Base-by-base conservation (phyloP, 2,797 vertebrate species). In the Ciconia nigra region DNA sequence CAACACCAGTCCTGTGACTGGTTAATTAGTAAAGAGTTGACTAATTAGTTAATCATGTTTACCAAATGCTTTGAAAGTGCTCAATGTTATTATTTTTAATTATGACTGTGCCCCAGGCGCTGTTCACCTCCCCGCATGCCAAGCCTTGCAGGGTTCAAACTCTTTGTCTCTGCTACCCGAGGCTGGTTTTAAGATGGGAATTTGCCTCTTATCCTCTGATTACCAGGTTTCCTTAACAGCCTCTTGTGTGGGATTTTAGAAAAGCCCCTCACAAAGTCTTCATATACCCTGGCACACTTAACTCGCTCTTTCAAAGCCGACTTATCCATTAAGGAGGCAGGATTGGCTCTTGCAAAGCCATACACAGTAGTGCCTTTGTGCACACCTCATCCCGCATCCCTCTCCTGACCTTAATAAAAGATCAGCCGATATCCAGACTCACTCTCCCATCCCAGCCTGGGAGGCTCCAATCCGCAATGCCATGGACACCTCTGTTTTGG, bases 11-110 rank as follows among this genome's bases (percentile, higher is more conserved):
- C 96, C 93, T 86, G 93, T 95, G 95, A 95, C 97, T 94, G 90
- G 97, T 94, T 95, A 95, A 94, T 96, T 96, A 96, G 96, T 95
- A 93, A 97, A 96, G 93, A 93, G 90, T 89, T 91, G 93, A 93
- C 93, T 96, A 96, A 96, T 97, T 96, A 97, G 93, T 92, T 96
- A 94, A 96, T 94, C 82, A 11, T 96, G 95, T 96, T 97, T 97
- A 95, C 89, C 5, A 29, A 95, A 91, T 7, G 85, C 94, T 96
- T 92, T 97, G 93, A 87, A 86, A 94, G 92, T 39, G 69, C 89
- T 96, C 87, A 71, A 9, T 93, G 89, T 95, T 94, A 92, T 93
- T 96, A 91, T 88, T 89, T 89, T 93, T 87, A 89, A 95, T 96
- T 87, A 92, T 70, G 95, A 57, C 33, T 2, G 46, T 0, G 37